Base-by-base conservation (phyloP, 2,888 invertebrate genomes). In the Eubasilissa splendida region DNA sequence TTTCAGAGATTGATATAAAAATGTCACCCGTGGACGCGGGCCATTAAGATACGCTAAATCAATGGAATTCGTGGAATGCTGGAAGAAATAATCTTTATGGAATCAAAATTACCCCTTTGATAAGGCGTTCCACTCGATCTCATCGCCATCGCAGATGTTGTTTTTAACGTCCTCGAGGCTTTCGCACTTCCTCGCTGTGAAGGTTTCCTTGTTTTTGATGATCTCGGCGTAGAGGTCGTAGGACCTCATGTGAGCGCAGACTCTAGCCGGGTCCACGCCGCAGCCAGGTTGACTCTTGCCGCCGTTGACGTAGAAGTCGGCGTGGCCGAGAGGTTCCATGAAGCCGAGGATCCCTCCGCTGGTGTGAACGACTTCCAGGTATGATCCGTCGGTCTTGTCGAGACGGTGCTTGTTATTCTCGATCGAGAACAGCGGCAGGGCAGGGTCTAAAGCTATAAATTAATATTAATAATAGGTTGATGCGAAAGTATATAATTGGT, bases 361-460 rank as follows among this genome's bases (percentile, higher is more conserved):
- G 7, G 89, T 88, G 80, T 90, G 90, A 68, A 90, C 89, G 31
- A 90, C 89, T 73, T 90, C 90, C 1, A 90, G 90, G 79, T 89
- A 89, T 73, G 87, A 86, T 0, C 90, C 90, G 82, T 90, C 90
- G 1, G 86, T 85, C 31, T 88, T 86, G 84, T 90, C 90, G 80
- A 90, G 84, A 56, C 89, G 86, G 33, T 87, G 87, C 74, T 87
- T 86, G 0, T 87, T 85, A 76, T 87, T 88, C 73, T 89, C 88
- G n/a, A 87, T 86, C 84, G 89, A 89, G 84, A 90, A 90, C 4
- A 90, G 85, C 0, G 90, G 90, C 31, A 89, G 87, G 2, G 90
- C 89, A 0, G 89, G 90, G 85, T 90, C 90, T 22, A 79, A 2
- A 2, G 66, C 79, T 50, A n/a, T 14, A 50, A 75, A 66, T 31